Percentiles rank a stretch among this genome's conserved stretches.
Evolutionary conservation across 2,888 invertebrate genomes (phyloP).

Genomic region (Maniola hyperantus): DNA sequence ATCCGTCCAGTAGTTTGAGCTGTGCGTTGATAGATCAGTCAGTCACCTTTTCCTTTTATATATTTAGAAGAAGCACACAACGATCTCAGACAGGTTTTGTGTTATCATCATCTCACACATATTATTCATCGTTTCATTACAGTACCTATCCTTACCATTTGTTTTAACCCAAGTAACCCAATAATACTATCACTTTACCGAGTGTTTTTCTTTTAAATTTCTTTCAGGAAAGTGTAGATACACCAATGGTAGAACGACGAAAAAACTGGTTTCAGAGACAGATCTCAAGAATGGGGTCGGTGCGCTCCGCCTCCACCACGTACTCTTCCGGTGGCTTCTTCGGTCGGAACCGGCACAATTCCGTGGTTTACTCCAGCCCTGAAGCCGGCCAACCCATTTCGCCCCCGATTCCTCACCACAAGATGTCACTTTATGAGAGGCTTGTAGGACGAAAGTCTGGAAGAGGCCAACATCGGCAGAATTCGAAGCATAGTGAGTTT

Average conservation of each 20-base stretch:
- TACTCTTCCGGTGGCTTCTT: conserved; percentile 91
- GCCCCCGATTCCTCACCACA: conserved; percentile 77
- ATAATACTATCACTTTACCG: conserved; percentile 13
- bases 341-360: conserved; percentile 89
- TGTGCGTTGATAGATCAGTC: too few species aligned
- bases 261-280: conserved; percentile 95
- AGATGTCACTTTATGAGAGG: conserved; percentile 92
- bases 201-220: conserved; percentile 14
- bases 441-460: conserved; percentile 91
- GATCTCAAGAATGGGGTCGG: conserved; percentile 92
- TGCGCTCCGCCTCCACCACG: conserved; percentile 92
- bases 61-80: not conserved
- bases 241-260: conserved; percentile 91
- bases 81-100: not conserved
- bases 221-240: conserved; percentile 93
- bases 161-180: conserved; percentile 10
- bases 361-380: conserved; percentile 87
- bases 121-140: not conserved
- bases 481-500: conserved; percentile 83
- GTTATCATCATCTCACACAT: not conserved
- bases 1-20: too few species aligned
- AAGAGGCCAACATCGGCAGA: conserved; percentile 85
- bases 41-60: too few species aligned
- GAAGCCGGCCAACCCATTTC: conserved; percentile 79
- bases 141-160: not conserved